Evolutionary conservation across 2,113 vertebrate species (phyloP), one percentile per base, ranked within the genome.

Genomic region (Sakesphorus luctuosus): DNA sequence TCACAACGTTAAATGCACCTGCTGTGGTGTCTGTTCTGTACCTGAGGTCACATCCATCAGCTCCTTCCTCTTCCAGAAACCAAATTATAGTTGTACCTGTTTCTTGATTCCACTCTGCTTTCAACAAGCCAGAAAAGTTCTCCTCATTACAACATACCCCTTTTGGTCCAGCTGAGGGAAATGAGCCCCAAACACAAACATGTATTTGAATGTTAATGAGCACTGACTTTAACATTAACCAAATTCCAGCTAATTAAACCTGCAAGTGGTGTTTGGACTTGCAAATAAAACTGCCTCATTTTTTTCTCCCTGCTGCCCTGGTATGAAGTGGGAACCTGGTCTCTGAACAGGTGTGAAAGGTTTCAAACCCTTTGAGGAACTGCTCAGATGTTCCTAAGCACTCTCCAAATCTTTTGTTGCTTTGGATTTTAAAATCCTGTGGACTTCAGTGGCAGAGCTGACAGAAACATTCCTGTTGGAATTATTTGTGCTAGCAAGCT

Each of bases 61-160:
- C 73, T 76, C n/a, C 35, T 55, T 28, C 33, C 33, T 63, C 13
- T 44, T 56, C n/a, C n/a, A 68, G 58, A 46, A 74, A 72, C 20
- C 13, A 9, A 44, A 36, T 12, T 52, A 7, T 16, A 12, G 53
- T 62, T 12, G 2, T 2, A 23, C 38, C 59, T 58, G 29, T 67
- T 84, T 55, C 13, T 55, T 44, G 15, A 17, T 83, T 75, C 11
- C 36, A 5, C 10, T 9, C 18, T 38, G 13, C 46, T 79, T 11
- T 26, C 7, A 28, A 3, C 43, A 36, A 66, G 15, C 16, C 47
- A 40, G 40, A 23, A 29, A 7, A 44, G 17, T 35, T 14, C 44
- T 43, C 13, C 26, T 47, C 0, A 0, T 0, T 8, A 0, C 10
- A 49, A 3, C 0, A 1, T 6, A 25, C 13, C 18, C 3, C 10